A percentile compares a stretch with the other conserved stretches of the same genome.
Conservation (phyloP, 2,113 vertebrate species). For the Pongo abelii region DNA sequence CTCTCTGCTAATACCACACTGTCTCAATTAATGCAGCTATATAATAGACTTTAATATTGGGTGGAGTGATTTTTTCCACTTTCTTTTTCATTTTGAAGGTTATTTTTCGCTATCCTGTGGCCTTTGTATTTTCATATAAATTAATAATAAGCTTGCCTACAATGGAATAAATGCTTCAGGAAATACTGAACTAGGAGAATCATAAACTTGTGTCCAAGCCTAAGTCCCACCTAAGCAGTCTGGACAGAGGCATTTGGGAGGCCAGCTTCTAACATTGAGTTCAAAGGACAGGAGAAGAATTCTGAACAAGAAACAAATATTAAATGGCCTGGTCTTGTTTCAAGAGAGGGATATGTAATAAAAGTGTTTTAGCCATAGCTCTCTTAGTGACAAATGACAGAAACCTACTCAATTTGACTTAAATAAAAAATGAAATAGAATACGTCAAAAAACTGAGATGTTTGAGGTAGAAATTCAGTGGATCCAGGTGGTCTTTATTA, state of each 20-base stretch:
- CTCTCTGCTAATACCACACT: not conserved
- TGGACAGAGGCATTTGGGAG: not conserved
- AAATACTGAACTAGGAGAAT: not conserved
- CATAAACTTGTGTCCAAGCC: not conserved
- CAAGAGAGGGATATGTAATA: not conserved
- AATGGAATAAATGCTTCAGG: too few species aligned
- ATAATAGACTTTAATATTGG: not conserved
- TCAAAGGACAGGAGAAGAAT: too few species aligned
- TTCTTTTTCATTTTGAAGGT: not conserved
- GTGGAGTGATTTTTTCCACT: not conserved
- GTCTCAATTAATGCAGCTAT: not conserved
- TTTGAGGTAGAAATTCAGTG: not conserved
- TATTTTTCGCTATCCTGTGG: not conserved
- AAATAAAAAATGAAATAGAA: not conserved
- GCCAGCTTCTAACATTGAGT: not conserved
- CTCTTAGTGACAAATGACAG: not conserved
- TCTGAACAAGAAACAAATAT: too few species aligned
- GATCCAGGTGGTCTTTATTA: too few species aligned
- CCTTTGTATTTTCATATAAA: not conserved
- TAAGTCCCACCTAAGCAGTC: not conserved
- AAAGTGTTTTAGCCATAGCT: not conserved
- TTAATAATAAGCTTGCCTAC: not conserved
- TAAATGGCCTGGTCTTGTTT: not conserved
- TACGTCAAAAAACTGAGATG: not conserved
- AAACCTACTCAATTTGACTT: not conserved